Conservation (phyloP, 2,797 vertebrate species). For the Cyprinella venusta region DNA sequence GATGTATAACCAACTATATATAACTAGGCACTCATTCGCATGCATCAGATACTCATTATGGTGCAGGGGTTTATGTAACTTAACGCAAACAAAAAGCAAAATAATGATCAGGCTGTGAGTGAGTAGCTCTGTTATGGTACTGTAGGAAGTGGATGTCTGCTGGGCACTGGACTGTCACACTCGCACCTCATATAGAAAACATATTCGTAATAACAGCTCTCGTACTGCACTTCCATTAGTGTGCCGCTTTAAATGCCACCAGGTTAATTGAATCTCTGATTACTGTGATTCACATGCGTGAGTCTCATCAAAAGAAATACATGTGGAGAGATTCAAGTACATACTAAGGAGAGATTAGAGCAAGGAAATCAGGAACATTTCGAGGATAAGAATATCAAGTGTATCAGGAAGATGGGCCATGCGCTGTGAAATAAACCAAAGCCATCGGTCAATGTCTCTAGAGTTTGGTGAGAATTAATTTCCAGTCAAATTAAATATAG, state of each 20-base stretch:
- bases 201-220: slow-evolving; percentile 47
- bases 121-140: neutral
- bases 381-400: slow-evolving; percentile 11
- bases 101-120: slow-evolving; percentile 20
- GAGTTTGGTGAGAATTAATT: slow-evolving; percentile 26
- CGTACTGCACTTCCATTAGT: slow-evolving; percentile 22
- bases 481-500: slow-evolving; percentile 43
- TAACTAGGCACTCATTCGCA: neutral
- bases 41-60: slow-evolving; percentile 25
- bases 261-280: slow-evolving; percentile 55
- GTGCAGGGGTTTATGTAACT: slow-evolving; percentile 8
- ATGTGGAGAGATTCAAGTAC: slow-evolving; percentile 10
- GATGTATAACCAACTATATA: slow-evolving; percentile 15
- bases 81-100: neutral
- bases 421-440: slow-evolving; percentile 26
- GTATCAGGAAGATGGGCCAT: neutral
- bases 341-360: slow-evolving; percentile 6
- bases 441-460: slow-evolving; percentile 36
- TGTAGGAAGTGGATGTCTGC: slow-evolving; percentile 1
- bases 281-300: slow-evolving; percentile 21
- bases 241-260: slow-evolving; percentile 48
- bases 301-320: slow-evolving; percentile 35
- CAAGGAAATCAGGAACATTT: slow-evolving; percentile 16
- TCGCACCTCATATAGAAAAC: slow-evolving; percentile 6
- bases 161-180: neutral